Base-by-base conservation (phyloP, 2,888 invertebrate species). In the Andrena marginata region DNA sequence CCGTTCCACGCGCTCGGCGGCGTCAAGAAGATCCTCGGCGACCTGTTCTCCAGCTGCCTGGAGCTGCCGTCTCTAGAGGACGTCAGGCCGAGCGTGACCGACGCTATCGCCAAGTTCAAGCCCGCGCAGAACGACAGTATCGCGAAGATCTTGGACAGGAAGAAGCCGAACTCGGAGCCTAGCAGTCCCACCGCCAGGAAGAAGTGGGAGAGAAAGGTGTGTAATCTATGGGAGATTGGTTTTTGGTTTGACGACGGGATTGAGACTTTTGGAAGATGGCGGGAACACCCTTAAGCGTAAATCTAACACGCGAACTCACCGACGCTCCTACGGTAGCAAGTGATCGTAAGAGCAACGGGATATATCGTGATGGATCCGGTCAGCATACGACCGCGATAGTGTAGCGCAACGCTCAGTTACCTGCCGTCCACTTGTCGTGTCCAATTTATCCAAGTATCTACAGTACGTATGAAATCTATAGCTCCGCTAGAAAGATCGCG, bases 1-100 rank as follows among this genome's bases (percentile, higher is more conserved):
- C 97, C 97, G 0, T 97, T 97, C 92, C 96, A 97, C 77, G 95
- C 97, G 8, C 95, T 98, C 67, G 96, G 97, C 84, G 97, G 97
- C 85, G 97, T 97, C 73, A 97, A 97, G 94, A 95, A 95, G 84
- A 97, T 98, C 84, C 95, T 98, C 3, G 97, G 97, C 82, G 96
- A 96, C 90, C 92, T 96, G 60, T 97, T 97, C 92, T 97, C 97
- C 64, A 97, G 97, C 7, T 97, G 97, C 93, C 96, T 97, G 91
- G 97, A 97, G 92, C 95, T 97, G 88, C 96, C 97, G 1, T 97
- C 97, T 0, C 96, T 97, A 59, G 94, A 94, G 85, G 94, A 94
- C 63, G 93, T 94, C 5, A 90, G 92, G n/a, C 86, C 95, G 94
- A 67, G 95, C 94, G 81, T 96, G 94, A 79, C 96, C 95, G 87